A percentile compares a stretch with the other conserved stretches of the same genome.
phyloP scores from a whole-genome alignment of 2,888 invertebrate species.

The Mechanitis messenoides region DNA sequence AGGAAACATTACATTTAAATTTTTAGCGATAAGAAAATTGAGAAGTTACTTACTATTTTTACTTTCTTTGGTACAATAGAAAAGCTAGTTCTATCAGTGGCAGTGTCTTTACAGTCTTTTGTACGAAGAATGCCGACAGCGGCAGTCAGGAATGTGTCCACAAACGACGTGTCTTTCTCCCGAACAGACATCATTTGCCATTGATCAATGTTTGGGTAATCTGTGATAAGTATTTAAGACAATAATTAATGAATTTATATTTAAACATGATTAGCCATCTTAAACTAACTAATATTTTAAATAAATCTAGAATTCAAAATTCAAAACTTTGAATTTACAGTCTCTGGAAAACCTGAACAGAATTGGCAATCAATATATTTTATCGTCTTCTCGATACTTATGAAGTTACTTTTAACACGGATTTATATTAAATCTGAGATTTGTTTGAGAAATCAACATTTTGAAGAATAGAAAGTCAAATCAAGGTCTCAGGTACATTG shows the following conservation, averaged over 20 bases:
- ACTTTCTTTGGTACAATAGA: slow-evolving; percentile 86
- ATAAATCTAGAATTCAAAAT: too few relatives aligned
- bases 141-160: slow-evolving; percentile 88
- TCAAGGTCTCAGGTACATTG: not conserved
- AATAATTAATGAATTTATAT: too few relatives aligned
- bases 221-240: slow-evolving; percentile 45
- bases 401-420: too few relatives aligned
- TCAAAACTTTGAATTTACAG: too few relatives aligned
- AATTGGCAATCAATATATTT: too few relatives aligned
- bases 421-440: too few relatives aligned
- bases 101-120: slow-evolving; percentile 73
- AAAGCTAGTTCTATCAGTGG: slow-evolving; percentile 80
- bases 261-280: too few relatives aligned
- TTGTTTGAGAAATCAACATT: too few relatives aligned
- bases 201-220: slow-evolving; percentile 83
- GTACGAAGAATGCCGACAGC: slow-evolving; percentile 86
- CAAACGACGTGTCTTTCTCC: slow-evolving; percentile 89
- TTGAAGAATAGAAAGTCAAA: not conserved
- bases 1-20: not conserved
- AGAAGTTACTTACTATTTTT: slow-evolving; percentile 78
- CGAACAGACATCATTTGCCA: slow-evolving; percentile 89
- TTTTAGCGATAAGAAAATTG: not conserved
- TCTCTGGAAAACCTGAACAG: too few relatives aligned
- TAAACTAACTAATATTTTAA: too few relatives aligned
- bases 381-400: too few relatives aligned